These are phyloP conservation scores for Bombus turneri DNA, from an alignment of 1,140 invertebrate genomes.

Conservation along the genomic window DNA sequence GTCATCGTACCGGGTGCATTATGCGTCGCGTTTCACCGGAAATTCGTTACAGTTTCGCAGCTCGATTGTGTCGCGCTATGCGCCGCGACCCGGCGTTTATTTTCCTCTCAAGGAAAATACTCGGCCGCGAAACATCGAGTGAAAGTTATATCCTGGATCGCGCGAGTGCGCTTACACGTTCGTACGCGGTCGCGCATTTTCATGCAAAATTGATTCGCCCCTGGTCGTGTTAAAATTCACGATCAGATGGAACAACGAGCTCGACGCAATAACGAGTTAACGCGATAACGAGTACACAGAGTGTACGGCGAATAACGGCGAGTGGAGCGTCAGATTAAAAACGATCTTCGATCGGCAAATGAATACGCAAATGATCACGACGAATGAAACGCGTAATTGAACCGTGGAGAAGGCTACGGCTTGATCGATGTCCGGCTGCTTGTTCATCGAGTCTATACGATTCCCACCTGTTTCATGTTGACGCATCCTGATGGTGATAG, in stretches of 20 bases:
- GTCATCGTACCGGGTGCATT: slow-evolving; percentile 54
- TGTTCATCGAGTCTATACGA: neutral
- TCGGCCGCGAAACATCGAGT: neutral
- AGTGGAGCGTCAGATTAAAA: slow-evolving; percentile 10
- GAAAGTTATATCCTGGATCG: slow-evolving; percentile 24
- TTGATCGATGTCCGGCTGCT: neutral
- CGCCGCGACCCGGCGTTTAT: slow-evolving; percentile 6
- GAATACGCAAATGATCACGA: neutral
- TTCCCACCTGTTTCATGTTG: slow-evolving; percentile 6
- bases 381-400: slow-evolving; percentile 18
- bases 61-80: neutral
- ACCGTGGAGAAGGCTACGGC: neutral
- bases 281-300: slow-evolving; percentile 25
- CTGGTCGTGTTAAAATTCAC: slow-evolving; percentile 11
- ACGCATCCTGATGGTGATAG: no score
- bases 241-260: slow-evolving; percentile 21
- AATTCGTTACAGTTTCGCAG: slow-evolving; percentile 40
- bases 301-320: neutral
- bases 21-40: slow-evolving; percentile 21
- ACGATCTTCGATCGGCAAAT: slow-evolving; percentile 27
- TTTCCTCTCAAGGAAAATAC: slow-evolving; percentile 44
- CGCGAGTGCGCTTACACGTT: no score
- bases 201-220: slow-evolving; percentile 31
- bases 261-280: slow-evolving; percentile 31
- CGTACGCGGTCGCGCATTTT: neutral